Percentiles rank a stretch among this genome's conserved stretches.
Evolutionary conservation across 2,113 vertebrate genomes (phyloP).

Genomic region (Puma concolor): DNA sequence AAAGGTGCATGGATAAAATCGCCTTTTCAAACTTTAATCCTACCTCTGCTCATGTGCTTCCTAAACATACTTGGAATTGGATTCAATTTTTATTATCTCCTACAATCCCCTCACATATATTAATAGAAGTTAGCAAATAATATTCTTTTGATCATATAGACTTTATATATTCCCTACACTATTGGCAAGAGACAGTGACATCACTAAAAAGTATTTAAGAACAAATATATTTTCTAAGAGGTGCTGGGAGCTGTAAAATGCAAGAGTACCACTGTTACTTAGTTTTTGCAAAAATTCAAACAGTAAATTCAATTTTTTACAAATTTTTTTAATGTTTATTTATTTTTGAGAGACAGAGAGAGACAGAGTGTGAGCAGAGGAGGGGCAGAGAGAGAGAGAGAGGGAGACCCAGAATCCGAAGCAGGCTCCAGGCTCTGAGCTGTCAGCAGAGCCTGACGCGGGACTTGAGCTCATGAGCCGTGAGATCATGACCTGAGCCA

Average conservation of each 20-base stretch:
- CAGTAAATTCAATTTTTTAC: not conserved
- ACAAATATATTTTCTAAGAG: conserved; percentile 10
- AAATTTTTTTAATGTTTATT: too few relatives aligned
- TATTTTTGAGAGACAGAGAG: too few relatives aligned
- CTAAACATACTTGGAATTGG: not conserved
- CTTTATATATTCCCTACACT: not conserved
- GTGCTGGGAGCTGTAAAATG: not conserved
- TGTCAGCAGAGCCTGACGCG: too few relatives aligned
- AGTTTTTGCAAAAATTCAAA: conserved; percentile 35
- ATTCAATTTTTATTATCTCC: conserved; percentile 28
- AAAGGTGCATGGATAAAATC: not conserved
- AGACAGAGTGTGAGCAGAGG: too few relatives aligned
- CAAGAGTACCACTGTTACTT: not conserved
- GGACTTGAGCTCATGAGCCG: too few relatives aligned
- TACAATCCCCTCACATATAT: not conserved
- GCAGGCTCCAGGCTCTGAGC: too few relatives aligned
- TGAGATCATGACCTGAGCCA: too few relatives aligned
- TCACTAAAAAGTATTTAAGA: conserved; percentile 11
- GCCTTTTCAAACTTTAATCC: conserved; percentile 25
- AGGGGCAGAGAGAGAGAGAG: too few relatives aligned
- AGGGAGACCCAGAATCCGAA: too few relatives aligned
- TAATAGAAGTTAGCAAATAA: conserved; percentile 19
- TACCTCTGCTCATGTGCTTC: not conserved
- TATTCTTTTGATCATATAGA: not conserved
- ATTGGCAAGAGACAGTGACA: not conserved